Conservation (phyloP, 2,113 vertebrate genomes). For the Nibea albiflora region DNA sequence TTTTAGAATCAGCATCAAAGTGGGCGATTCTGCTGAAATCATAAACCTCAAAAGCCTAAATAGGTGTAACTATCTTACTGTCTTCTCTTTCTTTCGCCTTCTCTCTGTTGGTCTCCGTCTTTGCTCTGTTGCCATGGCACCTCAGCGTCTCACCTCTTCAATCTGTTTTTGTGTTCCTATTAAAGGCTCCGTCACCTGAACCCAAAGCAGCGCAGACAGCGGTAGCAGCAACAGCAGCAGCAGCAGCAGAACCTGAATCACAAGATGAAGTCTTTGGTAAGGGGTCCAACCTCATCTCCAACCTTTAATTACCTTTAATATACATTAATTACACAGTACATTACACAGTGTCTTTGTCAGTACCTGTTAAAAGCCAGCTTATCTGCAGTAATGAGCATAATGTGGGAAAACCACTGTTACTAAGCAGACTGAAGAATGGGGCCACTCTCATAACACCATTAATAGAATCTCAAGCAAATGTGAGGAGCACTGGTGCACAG, state of each 20-base stretch:
- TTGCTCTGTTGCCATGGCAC: conserved; percentile 78
- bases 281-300: conserved; percentile 37
- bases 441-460: neutral
- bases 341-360: too few species aligned
- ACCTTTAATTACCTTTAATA: neutral
- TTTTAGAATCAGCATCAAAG: neutral
- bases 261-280: conserved; percentile 93
- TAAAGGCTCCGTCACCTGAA: conserved; percentile 75
- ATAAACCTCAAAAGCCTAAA: conserved; percentile 19
- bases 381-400: neutral
- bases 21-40: neutral
- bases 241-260: conserved; percentile 67
- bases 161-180: conserved; percentile 73
- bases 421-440: neutral
- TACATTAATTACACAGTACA: neutral
- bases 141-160: conserved; percentile 64
- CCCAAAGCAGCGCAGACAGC: conserved; percentile 20
- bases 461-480: neutral
- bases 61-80: neutral
- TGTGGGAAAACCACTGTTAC: neutral
- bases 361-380: neutral
- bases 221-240: conserved; percentile 3
- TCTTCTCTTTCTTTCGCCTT: neutral
- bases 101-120: conserved; percentile 27
- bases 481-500: neutral